phyloP scores from a whole-genome alignment of 2,113 vertebrate genomes.

The Trichomycterus rosablanca region DNA sequence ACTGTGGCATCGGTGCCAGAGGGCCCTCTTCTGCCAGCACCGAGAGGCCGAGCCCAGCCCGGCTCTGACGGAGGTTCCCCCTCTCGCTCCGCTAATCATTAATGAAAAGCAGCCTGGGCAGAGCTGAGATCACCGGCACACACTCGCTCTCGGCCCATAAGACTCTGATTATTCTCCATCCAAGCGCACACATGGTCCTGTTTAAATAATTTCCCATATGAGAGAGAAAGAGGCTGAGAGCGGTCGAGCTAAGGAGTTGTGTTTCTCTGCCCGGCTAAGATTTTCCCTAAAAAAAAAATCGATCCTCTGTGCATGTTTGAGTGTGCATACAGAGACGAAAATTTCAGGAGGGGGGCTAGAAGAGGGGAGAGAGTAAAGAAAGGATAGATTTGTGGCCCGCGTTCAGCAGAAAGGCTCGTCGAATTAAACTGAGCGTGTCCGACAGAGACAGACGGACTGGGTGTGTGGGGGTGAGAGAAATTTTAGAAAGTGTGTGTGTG shows the following conservation, averaged over 20 bases:
- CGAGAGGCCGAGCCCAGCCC: conserved; percentile 24
- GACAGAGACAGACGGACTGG: neutral
- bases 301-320: conserved; percentile 21
- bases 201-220: conserved; percentile 56
- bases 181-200: conserved; percentile 62
- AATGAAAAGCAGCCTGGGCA: conserved; percentile 47
- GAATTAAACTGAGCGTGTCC: conserved; percentile 2
- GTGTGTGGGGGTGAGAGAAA: conserved; percentile 7
- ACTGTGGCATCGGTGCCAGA: conserved; percentile 30
- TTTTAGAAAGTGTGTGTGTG: conserved; percentile 15
- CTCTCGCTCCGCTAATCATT: conserved; percentile 42
- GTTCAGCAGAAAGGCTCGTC: neutral
- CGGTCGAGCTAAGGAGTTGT: conserved; percentile 22
- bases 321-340: conserved; percentile 1
- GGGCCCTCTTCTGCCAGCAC: conserved; percentile 11
- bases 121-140: conserved; percentile 37
- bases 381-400: conserved; percentile 14
- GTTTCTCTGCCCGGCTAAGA: conserved; percentile 45
- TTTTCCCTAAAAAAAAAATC: conserved; percentile 53
- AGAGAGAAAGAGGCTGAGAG: conserved; percentile 17
- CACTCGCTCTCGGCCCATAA: conserved; percentile 51
- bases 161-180: conserved; percentile 58
- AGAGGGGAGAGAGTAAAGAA: neutral
- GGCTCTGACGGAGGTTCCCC: conserved; percentile 20
- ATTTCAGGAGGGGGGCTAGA: neutral